Percentiles rank a stretch among this genome's conserved stretches.
These are phyloP conservation scores for Mormyrus iriodes DNA, from an alignment of 2,113 vertebrate genomes.

Conservation along the genomic window DNA sequence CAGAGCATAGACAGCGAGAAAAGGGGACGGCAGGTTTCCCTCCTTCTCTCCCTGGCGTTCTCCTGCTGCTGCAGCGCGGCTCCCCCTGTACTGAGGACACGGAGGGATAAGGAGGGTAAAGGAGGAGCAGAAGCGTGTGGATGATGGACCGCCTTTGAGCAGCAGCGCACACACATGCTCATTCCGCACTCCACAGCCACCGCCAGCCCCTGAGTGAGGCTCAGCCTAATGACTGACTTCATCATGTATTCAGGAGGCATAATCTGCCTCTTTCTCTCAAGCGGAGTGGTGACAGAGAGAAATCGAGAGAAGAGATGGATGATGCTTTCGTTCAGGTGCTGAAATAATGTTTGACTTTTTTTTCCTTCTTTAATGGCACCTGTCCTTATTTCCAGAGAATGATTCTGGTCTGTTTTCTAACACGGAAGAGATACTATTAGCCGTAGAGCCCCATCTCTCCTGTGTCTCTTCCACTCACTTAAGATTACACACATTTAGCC, in stretches of 20 bases:
- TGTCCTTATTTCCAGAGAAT: not conserved
- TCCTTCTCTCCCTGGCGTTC: slow-evolving; percentile 25
- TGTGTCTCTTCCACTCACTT: not conserved
- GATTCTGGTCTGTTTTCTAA: not conserved
- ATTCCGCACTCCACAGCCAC: slow-evolving; percentile 40
- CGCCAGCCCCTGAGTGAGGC: slow-evolving; percentile 51
- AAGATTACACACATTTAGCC: not conserved
- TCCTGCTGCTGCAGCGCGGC: slow-evolving; percentile 33
- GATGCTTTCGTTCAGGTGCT: not conserved
- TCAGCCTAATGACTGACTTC: slow-evolving; percentile 68
- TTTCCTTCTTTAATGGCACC: not conserved
- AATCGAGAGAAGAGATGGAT: not conserved
- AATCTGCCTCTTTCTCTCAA: slow-evolving; percentile 55
- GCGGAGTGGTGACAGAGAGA: slow-evolving; percentile 32
- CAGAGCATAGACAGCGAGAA: not conserved
- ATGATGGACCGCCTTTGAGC: slow-evolving; percentile 66
- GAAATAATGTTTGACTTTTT: not conserved
- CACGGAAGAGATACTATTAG: not conserved
- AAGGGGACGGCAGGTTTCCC: slow-evolving; percentile 24
- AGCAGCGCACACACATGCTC: slow-evolving; percentile 57
- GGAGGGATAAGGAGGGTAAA: slow-evolving; percentile 53
- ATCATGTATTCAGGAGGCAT: slow-evolving; percentile 79
- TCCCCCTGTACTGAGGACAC: slow-evolving; percentile 51
- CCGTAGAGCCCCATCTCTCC: not conserved
- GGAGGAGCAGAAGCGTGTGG: slow-evolving; percentile 53